These are phyloP conservation scores for Drosophila fuyamai DNA, from an alignment of 1,140 invertebrate genomes.

Conservation along the genomic window DNA sequence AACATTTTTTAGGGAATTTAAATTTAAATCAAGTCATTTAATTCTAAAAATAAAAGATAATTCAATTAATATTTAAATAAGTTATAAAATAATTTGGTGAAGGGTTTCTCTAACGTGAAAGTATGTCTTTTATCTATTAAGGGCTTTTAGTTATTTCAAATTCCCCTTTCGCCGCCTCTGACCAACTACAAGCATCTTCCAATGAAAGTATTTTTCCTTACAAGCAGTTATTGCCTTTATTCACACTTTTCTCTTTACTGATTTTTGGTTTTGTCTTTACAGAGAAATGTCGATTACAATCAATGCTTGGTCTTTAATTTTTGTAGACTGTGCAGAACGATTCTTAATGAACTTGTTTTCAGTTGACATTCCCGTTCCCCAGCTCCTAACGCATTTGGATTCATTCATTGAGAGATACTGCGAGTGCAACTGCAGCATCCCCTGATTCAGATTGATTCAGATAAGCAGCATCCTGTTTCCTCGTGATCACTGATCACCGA, in stretches of 20 bases:
- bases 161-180: conserved; percentile 10
- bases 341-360: conserved; percentile 71
- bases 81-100: no score
- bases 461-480: conserved; percentile 82
- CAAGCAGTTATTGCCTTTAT: conserved; percentile 66
- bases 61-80: no score
- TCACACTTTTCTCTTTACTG: conserved; percentile 59
- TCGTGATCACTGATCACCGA: conserved; percentile 25
- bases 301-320: conserved; percentile 33
- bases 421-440: conserved; percentile 21
- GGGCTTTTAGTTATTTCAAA: not conserved
- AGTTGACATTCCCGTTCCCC: conserved; percentile 38
- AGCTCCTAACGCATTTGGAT: conserved; percentile 11
- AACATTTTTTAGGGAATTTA: no score
- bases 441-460: conserved; percentile 70
- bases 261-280: conserved; percentile 41
- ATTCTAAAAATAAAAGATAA: no score
- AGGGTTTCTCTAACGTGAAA: no score
- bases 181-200: conserved; percentile 24
- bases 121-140: no score
- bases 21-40: no score
- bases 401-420: conserved; percentile 51
- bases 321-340: conserved; percentile 8
- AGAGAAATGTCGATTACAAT: conserved; percentile 70
- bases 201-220: conserved; percentile 44